Evolutionary conservation across 2,888 invertebrate species (phyloP).

Genomic region (Leptopilina myrica): DNA sequence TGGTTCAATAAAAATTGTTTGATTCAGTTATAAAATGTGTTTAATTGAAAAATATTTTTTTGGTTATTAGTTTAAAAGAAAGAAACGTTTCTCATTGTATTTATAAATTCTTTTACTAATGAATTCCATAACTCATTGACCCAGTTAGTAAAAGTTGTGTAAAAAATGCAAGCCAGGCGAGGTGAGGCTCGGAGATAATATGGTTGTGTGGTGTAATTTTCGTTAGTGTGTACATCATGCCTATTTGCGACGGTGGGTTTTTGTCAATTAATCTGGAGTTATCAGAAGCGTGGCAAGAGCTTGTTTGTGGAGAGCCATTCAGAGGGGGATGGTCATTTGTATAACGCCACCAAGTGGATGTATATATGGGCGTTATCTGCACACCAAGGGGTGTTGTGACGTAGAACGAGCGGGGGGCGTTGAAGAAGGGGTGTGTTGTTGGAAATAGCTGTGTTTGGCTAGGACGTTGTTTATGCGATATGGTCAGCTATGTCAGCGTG

Average conservation of each 20-base stretch:
- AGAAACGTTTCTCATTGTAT: too few relatives aligned
- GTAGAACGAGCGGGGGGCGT: constrained; percentile 22
- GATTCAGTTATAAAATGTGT: too few relatives aligned
- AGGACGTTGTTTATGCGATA: constrained; percentile 62
- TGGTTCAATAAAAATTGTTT: too few relatives aligned
- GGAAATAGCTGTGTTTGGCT: constrained; percentile 55
- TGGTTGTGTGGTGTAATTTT: constrained; percentile 5
- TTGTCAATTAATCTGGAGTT: constrained; percentile 37
- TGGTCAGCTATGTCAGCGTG: constrained; percentile 58
- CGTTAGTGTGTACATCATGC: constrained; percentile 20
- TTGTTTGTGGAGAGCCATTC: constrained; percentile 34
- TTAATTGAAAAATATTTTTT: too few relatives aligned
- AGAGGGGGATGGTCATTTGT: constrained; percentile 64
- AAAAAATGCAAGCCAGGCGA: neutral
- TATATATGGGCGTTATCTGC: constrained; percentile 62
- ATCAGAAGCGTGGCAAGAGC: constrained; percentile 38
- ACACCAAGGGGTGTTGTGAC: constrained; percentile 42
- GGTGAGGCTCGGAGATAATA: neutral
- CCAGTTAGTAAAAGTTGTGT: neutral
- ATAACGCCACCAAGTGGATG: constrained; percentile 58
- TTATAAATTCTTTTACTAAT: too few relatives aligned
- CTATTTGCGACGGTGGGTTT: constrained; percentile 27
- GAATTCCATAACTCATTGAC: neutral
- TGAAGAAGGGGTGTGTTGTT: constrained; percentile 33
- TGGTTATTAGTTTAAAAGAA: too few relatives aligned